A percentile compares a stretch with the other conserved stretches of the same genome.
These are phyloP conservation scores for Amia ocellicauda DNA, from an alignment of 2,113 vertebrate species.

Conservation along the genomic window DNA sequence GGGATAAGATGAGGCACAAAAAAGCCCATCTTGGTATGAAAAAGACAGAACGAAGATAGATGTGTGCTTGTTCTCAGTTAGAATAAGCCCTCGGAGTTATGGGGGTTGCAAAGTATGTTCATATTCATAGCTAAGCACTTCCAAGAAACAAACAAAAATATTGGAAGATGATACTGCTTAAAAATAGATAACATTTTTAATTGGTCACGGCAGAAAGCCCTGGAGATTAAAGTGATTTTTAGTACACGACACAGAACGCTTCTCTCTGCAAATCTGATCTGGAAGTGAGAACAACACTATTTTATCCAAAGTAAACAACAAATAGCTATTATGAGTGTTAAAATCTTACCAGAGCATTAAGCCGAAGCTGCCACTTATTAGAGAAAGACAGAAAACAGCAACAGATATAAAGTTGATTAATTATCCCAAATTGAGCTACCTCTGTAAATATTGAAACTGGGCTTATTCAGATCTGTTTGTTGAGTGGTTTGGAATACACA, in stretches of 20 bases:
- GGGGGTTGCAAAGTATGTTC: too few species aligned
- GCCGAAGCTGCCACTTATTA: neutral
- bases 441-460: constrained; percentile 12
- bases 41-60: neutral
- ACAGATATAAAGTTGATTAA: constrained; percentile 4
- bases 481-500: neutral
- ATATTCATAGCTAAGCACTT: too few species aligned
- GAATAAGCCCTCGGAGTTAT: too few species aligned
- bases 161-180: too few species aligned
- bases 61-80: neutral
- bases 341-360: neutral
- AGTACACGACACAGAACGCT: too few species aligned
- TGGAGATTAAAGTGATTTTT: too few species aligned
- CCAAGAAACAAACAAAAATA: too few species aligned
- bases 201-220: too few species aligned
- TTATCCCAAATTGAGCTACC: neutral
- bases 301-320: neutral
- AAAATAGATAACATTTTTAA: too few species aligned
- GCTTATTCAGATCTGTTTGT: constrained; percentile 14
- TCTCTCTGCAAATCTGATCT: too few species aligned
- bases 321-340: neutral
- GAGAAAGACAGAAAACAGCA: constrained; percentile 3
- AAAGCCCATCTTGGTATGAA: neutral
- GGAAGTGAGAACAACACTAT: too few species aligned
- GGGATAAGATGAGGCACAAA: neutral